Base-by-base conservation (phyloP, 2,888 invertebrate genomes). In the Nineta flava region DNA sequence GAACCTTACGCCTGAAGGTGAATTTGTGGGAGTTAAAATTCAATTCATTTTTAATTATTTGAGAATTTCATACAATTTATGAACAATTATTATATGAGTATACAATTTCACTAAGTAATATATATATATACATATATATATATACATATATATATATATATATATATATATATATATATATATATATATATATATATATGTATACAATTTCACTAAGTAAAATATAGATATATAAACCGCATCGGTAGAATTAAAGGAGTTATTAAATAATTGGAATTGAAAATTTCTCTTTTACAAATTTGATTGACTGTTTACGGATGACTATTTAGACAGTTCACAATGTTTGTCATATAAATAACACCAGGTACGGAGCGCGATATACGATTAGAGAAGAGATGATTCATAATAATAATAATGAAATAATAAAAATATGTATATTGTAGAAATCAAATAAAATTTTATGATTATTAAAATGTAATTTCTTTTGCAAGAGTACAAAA, bases 161-260 rank as follows among this genome's bases (percentile, higher is more conserved):
- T 42, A 42, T 9, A 3, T 42, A 42, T 42, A 42, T 42, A 42
- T 9, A 42, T 9, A 42, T 3, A 42, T 3, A 42, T 42, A 42
- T 42, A 42, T 42, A 42, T 42, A 42, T 42, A 42, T 42, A 42
- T 16, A 41, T 41, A 41, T 15, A 41, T 15, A 41, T 41, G 9
- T 41, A 41, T 19, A 43, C 19, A 43, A 40, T 40, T 13, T 40
- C 13, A 13, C 40, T 40, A 13, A 13, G 5, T 13, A 38, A 4
- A 35, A 1, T 40, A 16, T 15, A 4, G 6, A 1, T 40, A 16
- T 15, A 40, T 40, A 40, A 13, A 40, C 15, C 15, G 16, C 15
- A 40, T 35, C 15, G 2, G 40, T 40, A 26, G 35, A 3, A n/a
- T 40, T 40, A 40, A 40, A n/a, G 15, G 16, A 13, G 16, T 16